phyloP scores from a whole-genome alignment of 2,888 invertebrate species.

The Drosophila mulleri region DNA sequence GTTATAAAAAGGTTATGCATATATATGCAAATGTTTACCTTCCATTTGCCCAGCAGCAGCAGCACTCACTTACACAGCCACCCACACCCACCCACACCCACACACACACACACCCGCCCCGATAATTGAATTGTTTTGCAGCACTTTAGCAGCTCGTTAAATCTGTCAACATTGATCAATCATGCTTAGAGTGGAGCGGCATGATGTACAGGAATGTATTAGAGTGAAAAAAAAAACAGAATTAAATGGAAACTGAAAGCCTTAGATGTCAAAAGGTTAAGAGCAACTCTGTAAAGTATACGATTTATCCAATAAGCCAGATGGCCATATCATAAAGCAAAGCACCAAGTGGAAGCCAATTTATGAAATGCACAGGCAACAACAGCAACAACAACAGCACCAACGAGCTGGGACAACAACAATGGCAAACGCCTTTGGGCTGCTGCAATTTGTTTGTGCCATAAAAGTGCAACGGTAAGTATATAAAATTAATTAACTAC shows the following conservation, averaged over 20 bases:
- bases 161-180: constrained; percentile 80
- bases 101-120: constrained; percentile 9
- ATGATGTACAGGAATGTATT: neutral
- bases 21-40: constrained; percentile 66
- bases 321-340: constrained; percentile 30
- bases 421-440: constrained; percentile 28
- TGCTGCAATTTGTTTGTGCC: constrained; percentile 48
- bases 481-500: constrained; percentile 74
- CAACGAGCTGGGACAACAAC: constrained; percentile 7
- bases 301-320: constrained; percentile 27
- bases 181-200: constrained; percentile 36
- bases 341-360: constrained; percentile 41
- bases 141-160: constrained; percentile 81
- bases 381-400: constrained; percentile 5
- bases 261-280: constrained; percentile 4
- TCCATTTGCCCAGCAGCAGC: constrained; percentile 53
- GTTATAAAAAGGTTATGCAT: constrained; percentile 21
- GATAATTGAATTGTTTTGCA: constrained; percentile 78
- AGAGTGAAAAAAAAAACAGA: neutral
- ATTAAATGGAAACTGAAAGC: neutral
- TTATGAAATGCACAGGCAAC: constrained; percentile 41
- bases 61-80: constrained; percentile 5
- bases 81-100: constrained; percentile 8
- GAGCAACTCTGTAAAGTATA: constrained; percentile 1
- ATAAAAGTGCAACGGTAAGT: constrained; percentile 70